Conservation (phyloP, 2,888 invertebrate genomes). For the Eupithecia inturbata region DNA sequence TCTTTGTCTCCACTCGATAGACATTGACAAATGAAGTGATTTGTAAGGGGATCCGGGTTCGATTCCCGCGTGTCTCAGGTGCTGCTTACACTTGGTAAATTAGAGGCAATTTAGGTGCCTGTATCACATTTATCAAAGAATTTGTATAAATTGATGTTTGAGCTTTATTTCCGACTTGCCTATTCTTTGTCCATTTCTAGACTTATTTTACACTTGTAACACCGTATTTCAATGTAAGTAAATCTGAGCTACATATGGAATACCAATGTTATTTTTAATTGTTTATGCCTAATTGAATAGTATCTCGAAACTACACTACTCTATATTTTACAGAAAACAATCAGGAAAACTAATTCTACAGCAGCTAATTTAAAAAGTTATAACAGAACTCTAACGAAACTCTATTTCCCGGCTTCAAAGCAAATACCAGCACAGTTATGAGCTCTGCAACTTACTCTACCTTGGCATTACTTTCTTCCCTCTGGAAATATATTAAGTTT, state of each 20-base stretch:
- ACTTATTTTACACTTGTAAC: not conserved
- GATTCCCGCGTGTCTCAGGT: constrained; percentile 55
- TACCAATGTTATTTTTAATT: not conserved
- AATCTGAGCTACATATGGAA: not conserved
- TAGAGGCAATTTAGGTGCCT: constrained; percentile 9
- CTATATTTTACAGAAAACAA: constrained; percentile 4
- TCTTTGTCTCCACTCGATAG: constrained; percentile 32
- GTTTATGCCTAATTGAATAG: not conserved
- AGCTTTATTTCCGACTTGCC: not conserved
- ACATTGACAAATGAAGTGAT: constrained; percentile 58
- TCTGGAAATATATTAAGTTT: constrained; percentile 60
- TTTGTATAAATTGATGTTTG: not conserved
- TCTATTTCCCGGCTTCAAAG: not conserved
- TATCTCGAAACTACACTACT: not conserved
- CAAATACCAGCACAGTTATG: constrained; percentile 24
- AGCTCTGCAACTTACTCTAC: constrained; percentile 31
- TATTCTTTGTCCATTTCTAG: not conserved
- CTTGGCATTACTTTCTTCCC: constrained; percentile 46
- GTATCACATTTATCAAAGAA: not conserved
- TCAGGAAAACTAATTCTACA: constrained; percentile 4
- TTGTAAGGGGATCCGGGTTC: constrained; percentile 49
- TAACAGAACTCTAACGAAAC: not conserved
- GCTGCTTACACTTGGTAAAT: constrained; percentile 52
- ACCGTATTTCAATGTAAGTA: not conserved
- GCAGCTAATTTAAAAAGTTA: constrained; percentile 11